phyloP scores from a whole-genome alignment of 2,888 invertebrate genomes.

The Ernsta delagoae region DNA sequence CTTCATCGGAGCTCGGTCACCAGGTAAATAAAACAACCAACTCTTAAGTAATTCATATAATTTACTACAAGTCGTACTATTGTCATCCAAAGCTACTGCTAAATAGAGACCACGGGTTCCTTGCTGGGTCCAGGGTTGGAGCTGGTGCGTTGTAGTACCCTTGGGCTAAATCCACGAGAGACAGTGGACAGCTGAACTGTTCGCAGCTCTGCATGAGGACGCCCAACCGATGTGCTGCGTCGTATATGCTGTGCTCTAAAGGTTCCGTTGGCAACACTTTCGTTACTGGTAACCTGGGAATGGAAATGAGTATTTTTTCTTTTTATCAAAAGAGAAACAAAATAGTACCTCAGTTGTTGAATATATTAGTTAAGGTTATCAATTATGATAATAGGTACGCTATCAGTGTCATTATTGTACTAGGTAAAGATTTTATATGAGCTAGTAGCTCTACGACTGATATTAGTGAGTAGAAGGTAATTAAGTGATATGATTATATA shows the following conservation, averaged over 20 bases:
- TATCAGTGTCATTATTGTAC: too few species aligned
- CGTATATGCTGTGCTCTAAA: slow-evolving; percentile 87
- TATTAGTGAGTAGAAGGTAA: too few species aligned
- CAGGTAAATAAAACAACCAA: slow-evolving; percentile 6
- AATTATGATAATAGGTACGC: too few species aligned
- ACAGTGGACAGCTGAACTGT: slow-evolving; percentile 87
- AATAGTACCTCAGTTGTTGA: too few species aligned
- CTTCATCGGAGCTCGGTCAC: too few species aligned
- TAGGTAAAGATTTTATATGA: too few species aligned
- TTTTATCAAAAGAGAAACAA: too few species aligned
- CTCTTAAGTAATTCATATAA: not conserved
- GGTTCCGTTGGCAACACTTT: slow-evolving; percentile 87
- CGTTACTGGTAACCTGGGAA: slow-evolving; percentile 87
- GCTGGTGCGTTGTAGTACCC: slow-evolving; percentile 83
- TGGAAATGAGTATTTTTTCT: too few species aligned
- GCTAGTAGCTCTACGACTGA: too few species aligned
- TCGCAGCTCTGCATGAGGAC: slow-evolving; percentile 79
- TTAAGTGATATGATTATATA: too few species aligned
- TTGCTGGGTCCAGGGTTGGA: slow-evolving; percentile 55
- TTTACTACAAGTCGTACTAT: not conserved
- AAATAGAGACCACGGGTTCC: slow-evolving; percentile 70
- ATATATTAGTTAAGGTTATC: too few species aligned
- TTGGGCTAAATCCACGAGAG: slow-evolving; percentile 88
- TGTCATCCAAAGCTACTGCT: slow-evolving; percentile 59
- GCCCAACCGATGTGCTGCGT: slow-evolving; percentile 85